Conservation (phyloP, 1,140 invertebrate species). For the Drosophila ficusphila region DNA sequence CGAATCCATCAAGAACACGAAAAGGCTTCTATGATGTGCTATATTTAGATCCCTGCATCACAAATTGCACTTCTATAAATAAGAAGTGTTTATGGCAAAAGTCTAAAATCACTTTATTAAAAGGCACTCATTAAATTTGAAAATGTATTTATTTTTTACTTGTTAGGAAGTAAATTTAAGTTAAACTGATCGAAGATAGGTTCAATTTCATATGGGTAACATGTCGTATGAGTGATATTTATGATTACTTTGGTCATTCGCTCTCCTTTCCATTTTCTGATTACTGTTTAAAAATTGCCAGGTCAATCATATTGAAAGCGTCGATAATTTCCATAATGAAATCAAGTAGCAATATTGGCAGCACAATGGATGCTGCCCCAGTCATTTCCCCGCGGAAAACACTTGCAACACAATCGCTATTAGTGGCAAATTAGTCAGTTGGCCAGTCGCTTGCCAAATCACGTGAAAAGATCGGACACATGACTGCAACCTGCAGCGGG, state of each 20-base stretch:
- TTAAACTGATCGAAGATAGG: too few species aligned
- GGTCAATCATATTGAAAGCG: slow-evolving; percentile 24
- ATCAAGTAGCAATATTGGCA: slow-evolving; percentile 28
- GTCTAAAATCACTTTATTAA: too few species aligned
- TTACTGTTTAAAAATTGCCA: neutral
- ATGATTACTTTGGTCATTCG: neutral
- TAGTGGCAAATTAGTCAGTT: slow-evolving; percentile 43
- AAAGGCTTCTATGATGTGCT: slow-evolving; percentile 31
- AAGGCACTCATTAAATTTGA: too few species aligned
- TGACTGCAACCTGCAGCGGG: slow-evolving; percentile 19
- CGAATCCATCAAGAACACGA: slow-evolving; percentile 38
- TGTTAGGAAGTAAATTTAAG: too few species aligned
- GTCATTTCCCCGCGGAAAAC: slow-evolving; percentile 31
- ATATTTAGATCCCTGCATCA: slow-evolving; percentile 9
- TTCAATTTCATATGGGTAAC: too few species aligned
- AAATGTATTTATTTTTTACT: too few species aligned
- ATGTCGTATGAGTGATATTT: slow-evolving; percentile 8
- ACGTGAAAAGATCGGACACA: slow-evolving; percentile 12
- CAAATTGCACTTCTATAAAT: neutral
- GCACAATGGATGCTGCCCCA: slow-evolving; percentile 8
- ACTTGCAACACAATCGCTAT: slow-evolving; percentile 39
- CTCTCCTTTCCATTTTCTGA: neutral
- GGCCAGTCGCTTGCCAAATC: slow-evolving; percentile 8
- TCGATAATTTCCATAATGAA: slow-evolving; percentile 39
- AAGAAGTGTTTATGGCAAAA: too few species aligned